Evolutionary conservation across 2,113 vertebrate species (phyloP).

Genomic region (Platichthys stellatus): DNA sequence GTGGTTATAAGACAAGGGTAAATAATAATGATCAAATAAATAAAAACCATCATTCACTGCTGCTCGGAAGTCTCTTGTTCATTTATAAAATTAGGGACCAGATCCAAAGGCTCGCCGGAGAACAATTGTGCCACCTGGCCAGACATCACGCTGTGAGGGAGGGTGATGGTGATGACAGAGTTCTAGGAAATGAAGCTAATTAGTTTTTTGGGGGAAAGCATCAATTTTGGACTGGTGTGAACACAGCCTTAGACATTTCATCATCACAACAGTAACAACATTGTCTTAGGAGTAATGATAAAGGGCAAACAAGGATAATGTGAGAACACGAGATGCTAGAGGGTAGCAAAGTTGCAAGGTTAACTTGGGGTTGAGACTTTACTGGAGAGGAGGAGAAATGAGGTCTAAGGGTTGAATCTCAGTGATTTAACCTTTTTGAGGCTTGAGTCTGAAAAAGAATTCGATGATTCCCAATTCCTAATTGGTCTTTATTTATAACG

Average conservation of each 20-base stretch:
- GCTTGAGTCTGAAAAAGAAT: too few relatives aligned
- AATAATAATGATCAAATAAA: not conserved
- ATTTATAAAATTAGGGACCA: constrained; percentile 10
- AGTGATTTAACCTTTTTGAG: too few relatives aligned
- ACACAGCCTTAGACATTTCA: not conserved
- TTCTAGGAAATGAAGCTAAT: constrained; percentile 35
- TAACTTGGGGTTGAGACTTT: not conserved
- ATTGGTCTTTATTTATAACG: too few relatives aligned
- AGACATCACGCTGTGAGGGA: constrained; percentile 50
- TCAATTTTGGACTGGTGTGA: not conserved
- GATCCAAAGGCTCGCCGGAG: constrained; percentile 14
- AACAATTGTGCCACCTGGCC: constrained; percentile 38
- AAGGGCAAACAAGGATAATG: not conserved
- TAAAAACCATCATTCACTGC: not conserved
- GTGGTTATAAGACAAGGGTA: not conserved
- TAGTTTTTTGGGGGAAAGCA: constrained; percentile 16
- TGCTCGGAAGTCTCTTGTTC: constrained; percentile 7
- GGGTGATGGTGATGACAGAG: constrained; percentile 30
- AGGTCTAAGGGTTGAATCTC: too few relatives aligned
- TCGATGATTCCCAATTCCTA: too few relatives aligned
- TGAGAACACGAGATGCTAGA: not conserved
- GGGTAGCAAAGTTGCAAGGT: not conserved
- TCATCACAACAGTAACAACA: not conserved
- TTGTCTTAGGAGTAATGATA: not conserved
- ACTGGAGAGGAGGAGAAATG: not conserved